These are phyloP conservation scores for Edolisoma coerulescens DNA, from an alignment of 2,113 vertebrate genomes.

Conservation along the genomic window DNA sequence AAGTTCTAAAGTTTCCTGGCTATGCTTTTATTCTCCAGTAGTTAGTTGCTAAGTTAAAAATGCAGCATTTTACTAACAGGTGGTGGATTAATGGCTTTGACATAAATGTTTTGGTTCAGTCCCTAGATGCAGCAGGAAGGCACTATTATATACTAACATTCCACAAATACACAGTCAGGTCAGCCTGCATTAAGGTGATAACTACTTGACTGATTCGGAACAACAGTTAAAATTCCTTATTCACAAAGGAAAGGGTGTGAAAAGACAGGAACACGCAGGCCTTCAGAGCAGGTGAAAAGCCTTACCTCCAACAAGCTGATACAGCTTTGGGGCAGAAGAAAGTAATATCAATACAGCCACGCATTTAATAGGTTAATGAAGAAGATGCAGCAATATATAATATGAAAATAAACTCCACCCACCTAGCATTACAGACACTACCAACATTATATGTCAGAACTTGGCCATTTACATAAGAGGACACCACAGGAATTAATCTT, in stretches of 20 bases:
- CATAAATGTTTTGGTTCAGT: not conserved
- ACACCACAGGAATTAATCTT: not conserved
- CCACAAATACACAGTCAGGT: not conserved
- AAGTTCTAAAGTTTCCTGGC: not conserved
- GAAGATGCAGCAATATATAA: not conserved
- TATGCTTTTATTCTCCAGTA: not conserved
- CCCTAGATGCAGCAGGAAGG: not conserved
- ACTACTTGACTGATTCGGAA: not conserved
- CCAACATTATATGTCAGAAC: not conserved
- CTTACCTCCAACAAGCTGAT: not conserved
- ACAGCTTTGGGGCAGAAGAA: not conserved
- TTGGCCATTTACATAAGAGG: not conserved
- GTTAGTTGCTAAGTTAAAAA: not conserved
- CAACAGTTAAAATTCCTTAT: not conserved
- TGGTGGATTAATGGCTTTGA: not conserved
- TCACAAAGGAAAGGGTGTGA: not conserved
- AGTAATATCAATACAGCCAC: fast-evolving
- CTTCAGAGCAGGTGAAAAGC: not conserved
- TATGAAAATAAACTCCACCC: not conserved
- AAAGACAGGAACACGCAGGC: not conserved
- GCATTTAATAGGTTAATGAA: not conserved
- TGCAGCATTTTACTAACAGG: not conserved
- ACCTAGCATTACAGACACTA: not conserved
- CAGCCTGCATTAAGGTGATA: not conserved
- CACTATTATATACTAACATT: not conserved